Evolutionary conservation across 2,797 vertebrate species (phyloP).

Genomic region (Gastrophryne carolinensis): DNA sequence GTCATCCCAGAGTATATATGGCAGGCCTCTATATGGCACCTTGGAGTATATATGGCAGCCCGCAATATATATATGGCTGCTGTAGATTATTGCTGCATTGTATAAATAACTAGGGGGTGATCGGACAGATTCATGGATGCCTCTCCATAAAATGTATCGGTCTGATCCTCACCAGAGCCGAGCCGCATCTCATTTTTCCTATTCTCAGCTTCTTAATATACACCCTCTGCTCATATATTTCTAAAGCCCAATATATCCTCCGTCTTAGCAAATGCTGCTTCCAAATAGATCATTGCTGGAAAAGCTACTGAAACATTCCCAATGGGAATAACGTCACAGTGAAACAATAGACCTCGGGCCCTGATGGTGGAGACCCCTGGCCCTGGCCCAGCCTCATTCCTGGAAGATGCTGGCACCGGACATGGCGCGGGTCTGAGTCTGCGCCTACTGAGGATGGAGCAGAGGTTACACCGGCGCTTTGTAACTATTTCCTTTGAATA

Average conservation of each 20-base stretch:
- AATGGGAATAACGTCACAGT: not conserved
- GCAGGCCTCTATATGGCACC: no score
- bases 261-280: constrained; percentile 6
- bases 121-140: not conserved
- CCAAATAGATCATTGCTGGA: constrained; percentile 14
- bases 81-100: no score
- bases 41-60: no score
- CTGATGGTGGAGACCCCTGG: not conserved
- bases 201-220: not conserved
- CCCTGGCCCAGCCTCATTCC: constrained; percentile 31
- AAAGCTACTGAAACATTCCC: not conserved
- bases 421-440: no score
- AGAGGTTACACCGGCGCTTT: constrained; percentile 5
- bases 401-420: constrained; percentile 28
- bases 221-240: no score
- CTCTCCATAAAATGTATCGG: not conserved
- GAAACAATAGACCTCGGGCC: constrained; percentile 8
- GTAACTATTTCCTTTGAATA: not conserved
- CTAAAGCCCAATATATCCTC: constrained; percentile 13
- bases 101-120: no score
- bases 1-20: no score
- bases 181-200: not conserved
- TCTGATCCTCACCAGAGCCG: not conserved
- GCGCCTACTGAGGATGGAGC: no score
- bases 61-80: no score